Percentiles rank a stretch among this genome's conserved stretches.
These are phyloP conservation scores for Silurus glanis DNA, from an alignment of 2,113 vertebrate genomes.

Conservation along the genomic window DNA sequence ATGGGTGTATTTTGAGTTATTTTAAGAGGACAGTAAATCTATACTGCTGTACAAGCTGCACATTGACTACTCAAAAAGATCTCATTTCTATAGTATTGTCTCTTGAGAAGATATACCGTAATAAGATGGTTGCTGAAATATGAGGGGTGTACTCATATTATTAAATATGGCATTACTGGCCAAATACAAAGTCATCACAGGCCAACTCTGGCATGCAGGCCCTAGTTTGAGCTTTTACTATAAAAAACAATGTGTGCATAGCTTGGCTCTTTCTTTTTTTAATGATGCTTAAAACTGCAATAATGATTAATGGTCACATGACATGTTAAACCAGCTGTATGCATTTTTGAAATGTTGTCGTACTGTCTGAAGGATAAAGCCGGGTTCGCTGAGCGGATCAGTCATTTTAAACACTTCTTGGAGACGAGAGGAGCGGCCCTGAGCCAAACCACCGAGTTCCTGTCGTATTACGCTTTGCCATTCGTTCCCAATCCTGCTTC, in stretches of 20 bases:
- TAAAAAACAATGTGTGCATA: not conserved
- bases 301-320: not conserved
- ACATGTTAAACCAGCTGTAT: not conserved
- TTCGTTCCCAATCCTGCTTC: conserved; percentile 87
- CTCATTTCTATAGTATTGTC: too few species aligned
- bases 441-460: conserved; percentile 89
- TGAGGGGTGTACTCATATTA: too few species aligned
- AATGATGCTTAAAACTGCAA: not conserved
- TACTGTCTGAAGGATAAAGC: conserved; percentile 74
- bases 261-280: not conserved
- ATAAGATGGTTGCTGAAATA: too few species aligned
- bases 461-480: conserved; percentile 93
- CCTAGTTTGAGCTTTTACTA: not conserved
- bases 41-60: too few species aligned
- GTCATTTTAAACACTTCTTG: conserved; percentile 83
- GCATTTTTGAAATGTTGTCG: not conserved
- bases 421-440: conserved; percentile 87
- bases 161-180: too few species aligned
- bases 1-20: too few species aligned
- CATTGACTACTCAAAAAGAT: too few species aligned
- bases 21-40: too few species aligned
- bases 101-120: too few species aligned
- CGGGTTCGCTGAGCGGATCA: conserved; percentile 81
- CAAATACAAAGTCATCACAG: too few species aligned
- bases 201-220: too few species aligned